Base-by-base conservation (phyloP, 2,888 invertebrate genomes). In the Acleris literana region DNA sequence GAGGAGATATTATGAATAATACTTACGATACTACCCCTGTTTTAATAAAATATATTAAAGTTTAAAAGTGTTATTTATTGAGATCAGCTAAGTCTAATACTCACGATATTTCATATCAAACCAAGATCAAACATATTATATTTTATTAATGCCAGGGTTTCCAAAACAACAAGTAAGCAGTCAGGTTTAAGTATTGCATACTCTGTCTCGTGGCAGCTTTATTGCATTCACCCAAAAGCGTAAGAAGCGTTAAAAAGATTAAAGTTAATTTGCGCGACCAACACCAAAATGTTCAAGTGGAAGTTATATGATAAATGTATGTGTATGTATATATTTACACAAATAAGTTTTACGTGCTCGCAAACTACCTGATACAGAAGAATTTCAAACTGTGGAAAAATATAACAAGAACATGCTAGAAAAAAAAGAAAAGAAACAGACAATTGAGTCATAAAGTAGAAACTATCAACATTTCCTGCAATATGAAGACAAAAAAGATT, bases 401-500 rank as follows among this genome's bases (percentile, higher is more conserved):
- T 84, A 82, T 84, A 78, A 86, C 84, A 87, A 85, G 79, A 85
- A 79, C 90, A 91, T 90, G 90, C 92, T 86, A 86, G 87, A 90
- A 88, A 86, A 78, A n/a, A 84, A 85, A 85, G 83, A 86, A 86
- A 81, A 86, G 84, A 85, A 85, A 86, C 76, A 85, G 87, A 83
- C 76, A 88, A 82, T 85, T 86, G 90, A 90, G 85, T 83, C 87
- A 85, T 85, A 88, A 83, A 87, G 87, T 87, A 90, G 84, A 84
- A 87, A 88, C 85, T 89, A 90, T 90, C 87, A 88, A 89, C 80
- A 88, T 82, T 83, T 93, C 93, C 93, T 93, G 93, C 83, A 93
- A 93, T 92, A 89, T 84, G 87, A 93, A 90, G 93, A 93, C 87
- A 84, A 90, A 83, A 82, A 85, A 86, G 85, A 92, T 92, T 92